Conservation (phyloP, 1,140 invertebrate species). For the Hycleus phaleratus region DNA sequence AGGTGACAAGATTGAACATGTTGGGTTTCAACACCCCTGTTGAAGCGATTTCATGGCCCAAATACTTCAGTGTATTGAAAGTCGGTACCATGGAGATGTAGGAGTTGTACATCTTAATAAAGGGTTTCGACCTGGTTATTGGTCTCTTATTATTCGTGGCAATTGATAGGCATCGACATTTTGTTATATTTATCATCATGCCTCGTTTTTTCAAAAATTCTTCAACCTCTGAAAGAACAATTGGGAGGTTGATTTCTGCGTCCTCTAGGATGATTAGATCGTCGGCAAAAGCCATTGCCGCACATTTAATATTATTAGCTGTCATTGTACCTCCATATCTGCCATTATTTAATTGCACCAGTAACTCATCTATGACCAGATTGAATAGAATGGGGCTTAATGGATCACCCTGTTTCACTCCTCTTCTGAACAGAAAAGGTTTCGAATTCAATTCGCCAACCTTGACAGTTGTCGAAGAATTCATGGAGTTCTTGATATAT, state of each 20-base stretch:
- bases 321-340: slow-evolving; percentile 1
- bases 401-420: slow-evolving; percentile 46
- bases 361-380: slow-evolving; percentile 39
- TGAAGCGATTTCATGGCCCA: background rate
- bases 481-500: background rate
- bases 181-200: background rate
- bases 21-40: background rate
- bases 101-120: background rate
- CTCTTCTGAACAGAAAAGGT: slow-evolving; percentile 30
- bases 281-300: slow-evolving; percentile 39
- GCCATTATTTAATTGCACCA: slow-evolving; percentile 15
- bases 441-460: slow-evolving; percentile 11
- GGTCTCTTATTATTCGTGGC: background rate
- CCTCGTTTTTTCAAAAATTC: slow-evolving; percentile 3
- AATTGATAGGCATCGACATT: background rate
- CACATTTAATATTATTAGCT: slow-evolving; percentile 9
- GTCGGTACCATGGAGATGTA: background rate
- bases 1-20: background rate
- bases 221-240: background rate
- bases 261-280: slow-evolving; percentile 36
- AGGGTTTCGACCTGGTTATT: background rate
- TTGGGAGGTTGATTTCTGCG: slow-evolving; percentile 6
- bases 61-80: background rate
- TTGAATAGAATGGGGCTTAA: slow-evolving; percentile 45
- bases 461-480: slow-evolving; percentile 15